A percentile compares a stretch with the other conserved stretches of the same genome.
Conservation (phyloP, 2,888 invertebrate species). For the Eudasyphora cyanicolor region DNA sequence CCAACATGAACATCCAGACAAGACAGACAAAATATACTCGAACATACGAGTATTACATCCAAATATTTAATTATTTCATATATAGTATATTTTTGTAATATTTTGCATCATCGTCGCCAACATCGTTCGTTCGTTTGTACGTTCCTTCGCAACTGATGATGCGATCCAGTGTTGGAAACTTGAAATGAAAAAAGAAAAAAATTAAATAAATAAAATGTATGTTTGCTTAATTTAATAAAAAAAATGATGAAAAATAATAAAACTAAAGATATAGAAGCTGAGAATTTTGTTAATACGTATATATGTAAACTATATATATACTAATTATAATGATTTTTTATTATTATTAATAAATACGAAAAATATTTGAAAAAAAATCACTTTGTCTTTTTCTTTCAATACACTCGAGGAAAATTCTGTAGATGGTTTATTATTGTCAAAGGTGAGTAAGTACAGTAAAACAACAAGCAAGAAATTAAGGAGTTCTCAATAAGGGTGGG, state of each 20-base stretch:
- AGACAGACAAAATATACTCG: conserved; percentile 12
- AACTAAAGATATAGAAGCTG: conserved; percentile 57
- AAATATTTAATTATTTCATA: conserved; percentile 27
- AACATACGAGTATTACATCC: neutral
- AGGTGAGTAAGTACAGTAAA: neutral
- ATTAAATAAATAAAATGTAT: conserved; percentile 54
- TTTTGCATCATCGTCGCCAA: conserved; percentile 49
- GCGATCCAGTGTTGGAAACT: neutral
- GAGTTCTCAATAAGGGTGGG: too few relatives aligned
- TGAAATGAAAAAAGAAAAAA: conserved; percentile 20
- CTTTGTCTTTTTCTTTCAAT: conserved; percentile 5
- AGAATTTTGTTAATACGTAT: conserved; percentile 63
- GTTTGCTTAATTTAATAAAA: conserved; percentile 57
- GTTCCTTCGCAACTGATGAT: too few relatives aligned
- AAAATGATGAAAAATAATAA: neutral
- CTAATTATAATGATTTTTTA: conserved; percentile 50
- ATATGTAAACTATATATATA: conserved; percentile 5
- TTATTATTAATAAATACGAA: conserved; percentile 58
- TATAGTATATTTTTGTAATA: conserved; percentile 63
- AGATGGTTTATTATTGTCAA: neutral
- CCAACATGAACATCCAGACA: neutral
- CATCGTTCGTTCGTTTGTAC: neutral
- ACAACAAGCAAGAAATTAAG: neutral
- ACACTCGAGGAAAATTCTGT: neutral
- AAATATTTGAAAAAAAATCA: conserved; percentile 24